A percentile compares a stretch with the other conserved stretches of the same genome.
These are phyloP conservation scores for Metopolophium dirhodum DNA, from an alignment of 1,140 invertebrate species.

Conservation along the genomic window DNA sequence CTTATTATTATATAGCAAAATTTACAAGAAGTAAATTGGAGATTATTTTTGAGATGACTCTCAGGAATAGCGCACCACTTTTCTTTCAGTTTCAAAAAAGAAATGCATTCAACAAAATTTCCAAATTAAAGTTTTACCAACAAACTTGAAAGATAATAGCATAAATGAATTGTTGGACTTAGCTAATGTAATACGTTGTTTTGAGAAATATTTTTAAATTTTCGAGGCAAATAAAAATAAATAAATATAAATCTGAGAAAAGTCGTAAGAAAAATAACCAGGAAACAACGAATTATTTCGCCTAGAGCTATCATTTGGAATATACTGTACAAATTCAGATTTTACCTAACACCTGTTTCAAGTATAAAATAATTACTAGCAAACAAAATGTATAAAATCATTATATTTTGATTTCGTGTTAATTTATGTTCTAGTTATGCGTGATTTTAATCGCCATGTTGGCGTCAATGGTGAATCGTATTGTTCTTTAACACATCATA, in stretches of 20 bases:
- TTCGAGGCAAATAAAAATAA: not conserved
- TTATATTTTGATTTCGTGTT: not conserved
- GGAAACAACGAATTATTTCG: no score
- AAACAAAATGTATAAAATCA: not conserved
- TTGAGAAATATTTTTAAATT: not conserved
- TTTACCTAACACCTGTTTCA: not conserved
- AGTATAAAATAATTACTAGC: no score
- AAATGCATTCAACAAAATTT: conserved; percentile 32
- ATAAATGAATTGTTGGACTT: not conserved
- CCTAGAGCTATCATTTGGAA: not conserved
- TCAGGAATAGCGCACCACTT: not conserved
- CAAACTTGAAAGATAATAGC: not conserved
- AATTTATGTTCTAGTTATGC: not conserved
- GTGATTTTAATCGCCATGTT: not conserved
- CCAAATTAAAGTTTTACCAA: not conserved
- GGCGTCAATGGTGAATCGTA: not conserved
- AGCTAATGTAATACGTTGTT: not conserved
- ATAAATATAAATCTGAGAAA: not conserved
- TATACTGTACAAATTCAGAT: not conserved
- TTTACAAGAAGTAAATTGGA: not conserved
- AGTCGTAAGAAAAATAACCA: not conserved
- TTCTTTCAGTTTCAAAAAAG: not conserved
- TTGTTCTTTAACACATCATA: not conserved
- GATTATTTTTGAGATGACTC: not conserved
- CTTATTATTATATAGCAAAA: not conserved